Evolutionary conservation across 2,113 vertebrate species (phyloP).

Genomic region (Salvelinus sp.): DNA sequence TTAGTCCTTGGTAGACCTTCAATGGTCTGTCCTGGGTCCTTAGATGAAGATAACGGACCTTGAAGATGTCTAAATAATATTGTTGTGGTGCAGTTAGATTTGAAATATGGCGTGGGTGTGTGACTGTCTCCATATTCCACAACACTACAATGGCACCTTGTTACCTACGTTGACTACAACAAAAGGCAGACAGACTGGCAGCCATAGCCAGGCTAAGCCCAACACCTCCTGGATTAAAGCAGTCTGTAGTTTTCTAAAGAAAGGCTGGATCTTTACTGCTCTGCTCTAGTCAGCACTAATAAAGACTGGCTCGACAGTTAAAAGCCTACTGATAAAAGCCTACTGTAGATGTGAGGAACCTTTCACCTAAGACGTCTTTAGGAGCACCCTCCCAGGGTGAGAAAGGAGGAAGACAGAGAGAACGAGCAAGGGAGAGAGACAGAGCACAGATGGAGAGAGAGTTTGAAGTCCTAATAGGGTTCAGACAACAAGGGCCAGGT

Average conservation of each 20-base stretch:
- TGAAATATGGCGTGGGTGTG: not conserved
- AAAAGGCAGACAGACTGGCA: not conserved
- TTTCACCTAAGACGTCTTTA: slow-evolving; percentile 69
- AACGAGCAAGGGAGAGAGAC: not conserved
- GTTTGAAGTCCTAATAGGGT: slow-evolving; percentile 64
- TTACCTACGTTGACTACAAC: not conserved
- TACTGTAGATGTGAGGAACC: slow-evolving; percentile 47
- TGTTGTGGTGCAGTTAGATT: no score
- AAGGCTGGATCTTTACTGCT: slow-evolving; percentile 17
- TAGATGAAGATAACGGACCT: no score
- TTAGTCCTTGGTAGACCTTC: no score
- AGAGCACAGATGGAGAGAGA: slow-evolving; percentile 13
- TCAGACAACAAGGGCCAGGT: slow-evolving; percentile 70
- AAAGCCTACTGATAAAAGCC: slow-evolving; percentile 7
- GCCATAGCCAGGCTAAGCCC: not conserved
- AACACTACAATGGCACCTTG: no score
- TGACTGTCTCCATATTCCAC: no score
- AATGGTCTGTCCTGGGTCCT: no score
- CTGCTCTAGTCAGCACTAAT: slow-evolving; percentile 72
- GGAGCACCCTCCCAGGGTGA: slow-evolving; percentile 61
- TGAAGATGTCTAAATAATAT: no score
- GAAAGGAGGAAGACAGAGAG: slow-evolving; percentile 21
- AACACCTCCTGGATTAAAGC: no score
- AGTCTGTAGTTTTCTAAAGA: not conserved
- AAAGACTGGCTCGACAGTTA: slow-evolving; percentile 54